phyloP scores from a whole-genome alignment of 2,888 invertebrate genomes.

The Acleris cristana region DNA sequence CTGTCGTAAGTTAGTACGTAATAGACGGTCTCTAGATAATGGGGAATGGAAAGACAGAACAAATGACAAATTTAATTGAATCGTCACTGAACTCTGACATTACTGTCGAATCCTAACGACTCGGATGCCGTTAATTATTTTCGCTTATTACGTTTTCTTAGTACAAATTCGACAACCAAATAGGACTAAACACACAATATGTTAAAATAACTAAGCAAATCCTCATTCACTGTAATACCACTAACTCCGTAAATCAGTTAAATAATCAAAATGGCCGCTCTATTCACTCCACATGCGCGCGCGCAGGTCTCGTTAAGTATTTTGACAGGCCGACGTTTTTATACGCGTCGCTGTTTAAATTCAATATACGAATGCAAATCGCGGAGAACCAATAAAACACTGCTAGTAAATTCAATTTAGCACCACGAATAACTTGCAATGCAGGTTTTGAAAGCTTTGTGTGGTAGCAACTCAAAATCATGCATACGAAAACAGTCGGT shows the following conservation, averaged over 20 bases:
- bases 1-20: too few species aligned
- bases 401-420: slow-evolving; percentile 30
- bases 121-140: too few species aligned
- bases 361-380: slow-evolving; percentile 44
- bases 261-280: slow-evolving; percentile 35
- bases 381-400: slow-evolving; percentile 30
- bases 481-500: too few species aligned
- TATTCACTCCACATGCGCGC: slow-evolving; percentile 40
- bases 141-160: too few species aligned
- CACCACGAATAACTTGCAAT: slow-evolving; percentile 23
- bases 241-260: slow-evolving; percentile 9
- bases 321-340: slow-evolving; percentile 52
- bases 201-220: neutral
- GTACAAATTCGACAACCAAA: too few species aligned
- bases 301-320: slow-evolving; percentile 47
- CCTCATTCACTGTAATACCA: slow-evolving; percentile 33
- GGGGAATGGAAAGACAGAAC: too few species aligned
- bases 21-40: too few species aligned
- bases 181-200: too few species aligned
- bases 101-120: too few species aligned
- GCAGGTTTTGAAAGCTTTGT: slow-evolving; percentile 16
- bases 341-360: slow-evolving; percentile 45
- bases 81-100: too few species aligned
- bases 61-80: too few species aligned
- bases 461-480: slow-evolving; percentile 5